Percentiles rank a stretch among this genome's conserved stretches.
Conservation (phyloP, 2,113 vertebrate species). For the Anhinga rufa region DNA sequence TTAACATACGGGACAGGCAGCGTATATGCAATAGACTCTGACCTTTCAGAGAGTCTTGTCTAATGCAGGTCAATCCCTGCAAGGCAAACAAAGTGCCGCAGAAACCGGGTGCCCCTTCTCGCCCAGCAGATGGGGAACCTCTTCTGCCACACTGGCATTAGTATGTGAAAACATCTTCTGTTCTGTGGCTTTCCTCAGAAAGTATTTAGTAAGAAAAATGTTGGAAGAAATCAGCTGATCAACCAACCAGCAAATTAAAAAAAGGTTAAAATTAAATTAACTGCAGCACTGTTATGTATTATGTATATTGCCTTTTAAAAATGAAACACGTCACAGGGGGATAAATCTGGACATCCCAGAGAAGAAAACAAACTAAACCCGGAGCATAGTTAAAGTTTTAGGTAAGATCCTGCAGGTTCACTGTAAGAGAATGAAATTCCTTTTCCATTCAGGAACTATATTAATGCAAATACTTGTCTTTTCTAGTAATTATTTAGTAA, state of each 20-base stretch:
- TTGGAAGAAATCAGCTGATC: conserved; percentile 8
- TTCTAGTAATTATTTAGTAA: conserved; percentile 28
- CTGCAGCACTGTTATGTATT: conserved; percentile 36
- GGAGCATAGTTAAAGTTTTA: conserved; percentile 4
- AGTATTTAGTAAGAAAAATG: conserved; percentile 14
- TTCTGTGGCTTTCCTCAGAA: background rate
- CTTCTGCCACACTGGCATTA: background rate
- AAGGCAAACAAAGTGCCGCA: conserved; percentile 29
- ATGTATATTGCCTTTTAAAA: conserved; percentile 60
- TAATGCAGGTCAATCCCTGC: conserved; percentile 45
- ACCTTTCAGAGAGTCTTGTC: conserved; percentile 53
- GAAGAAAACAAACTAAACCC: conserved; percentile 29
- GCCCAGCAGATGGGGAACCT: conserved; percentile 10
- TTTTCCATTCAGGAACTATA: background rate
- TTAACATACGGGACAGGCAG: background rate
- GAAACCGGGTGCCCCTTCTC: background rate
- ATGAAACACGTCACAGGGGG: conserved; percentile 31
- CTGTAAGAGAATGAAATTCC: background rate
- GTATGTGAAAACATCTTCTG: background rate
- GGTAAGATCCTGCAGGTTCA: background rate
- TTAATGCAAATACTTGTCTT: background rate
- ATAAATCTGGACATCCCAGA: conserved; percentile 48
- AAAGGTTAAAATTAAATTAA: conserved; percentile 63
- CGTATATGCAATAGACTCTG: background rate
- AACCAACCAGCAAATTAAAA: conserved; percentile 49